Evolutionary conservation across 2,797 vertebrate genomes (phyloP), one percentile per base, ranked within the genome.

Genomic region (Manis pentadactyla): DNA sequence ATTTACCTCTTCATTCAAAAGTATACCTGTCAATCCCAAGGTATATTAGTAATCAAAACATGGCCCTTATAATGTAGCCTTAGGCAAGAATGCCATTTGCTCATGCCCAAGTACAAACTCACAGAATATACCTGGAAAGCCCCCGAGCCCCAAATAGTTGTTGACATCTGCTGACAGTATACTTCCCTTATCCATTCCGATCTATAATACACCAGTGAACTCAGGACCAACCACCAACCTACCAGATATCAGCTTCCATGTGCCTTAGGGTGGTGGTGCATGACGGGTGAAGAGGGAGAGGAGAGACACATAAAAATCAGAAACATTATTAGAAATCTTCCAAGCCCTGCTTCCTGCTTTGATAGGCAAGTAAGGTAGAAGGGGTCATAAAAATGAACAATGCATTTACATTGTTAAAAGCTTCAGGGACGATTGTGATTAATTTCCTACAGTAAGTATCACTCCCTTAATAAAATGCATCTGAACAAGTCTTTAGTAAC

Each of bases 321-420:
- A 55, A 93, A 82, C 17, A 87, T 64, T n/a, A 42, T 8, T n/a
- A 74, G 61, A 37, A 61, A 3, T 23, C 29, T 82, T 82, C 49
- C 6, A 64, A 34, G 13, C 14, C 7, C 31, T 42, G 15, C 7
- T 86, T 12, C 39, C 29, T 77, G 8, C 14, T 81, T 71, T 85
- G 4, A 85, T 17, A 83, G 39, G 10, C 21, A 74, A 51, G 7
- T 29, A 68, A 91, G 42, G 29, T n/a, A 4, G n/a, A 78, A 68
- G 2, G 9, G 19, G 18, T 55, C 55, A 57, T 61, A 9, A 87
- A 9, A 87, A 34, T 74, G 87, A 10, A 86, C 4, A 75, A 39
- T 85, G 25, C 13, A 57, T 93, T 64, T 88, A 75, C 29, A 51
- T 46, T 82, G 19, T 91, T 88, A 91, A 69, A 95, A 69, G 11